These are phyloP conservation scores for Spisula solida DNA, from an alignment of 2,888 invertebrate genomes.

Conservation along the genomic window DNA sequence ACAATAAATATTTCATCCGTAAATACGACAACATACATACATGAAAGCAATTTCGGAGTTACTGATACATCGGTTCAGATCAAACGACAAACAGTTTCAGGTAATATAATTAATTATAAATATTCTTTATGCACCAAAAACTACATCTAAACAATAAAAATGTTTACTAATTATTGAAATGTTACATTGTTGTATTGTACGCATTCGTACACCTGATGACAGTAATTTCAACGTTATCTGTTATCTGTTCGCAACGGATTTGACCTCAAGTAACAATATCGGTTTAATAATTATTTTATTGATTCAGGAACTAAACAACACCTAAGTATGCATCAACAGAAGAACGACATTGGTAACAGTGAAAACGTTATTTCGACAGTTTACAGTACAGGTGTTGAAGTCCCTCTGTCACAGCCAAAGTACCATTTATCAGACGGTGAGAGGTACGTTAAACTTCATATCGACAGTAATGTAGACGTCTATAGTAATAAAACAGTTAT, in stretches of 20 bases:
- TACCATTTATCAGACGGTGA: constrained; percentile 27
- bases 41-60: constrained; percentile 40
- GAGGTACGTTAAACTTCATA: not conserved
- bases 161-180: too few species aligned
- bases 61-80: constrained; percentile 30
- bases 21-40: not conserved
- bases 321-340: not conserved
- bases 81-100: not conserved
- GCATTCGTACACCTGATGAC: too few species aligned
- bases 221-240: too few species aligned
- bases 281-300: not conserved
- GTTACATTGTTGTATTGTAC: too few species aligned
- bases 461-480: too few species aligned
- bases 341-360: not conserved
- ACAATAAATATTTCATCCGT: not conserved
- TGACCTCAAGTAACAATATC: too few species aligned
- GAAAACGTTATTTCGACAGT: not conserved
- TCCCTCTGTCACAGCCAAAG: not conserved
- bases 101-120: constrained; percentile 15
- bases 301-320: not conserved
- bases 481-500: too few species aligned
- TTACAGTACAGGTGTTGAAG: not conserved
- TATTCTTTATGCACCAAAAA: too few species aligned
- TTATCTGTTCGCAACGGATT: too few species aligned
- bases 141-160: too few species aligned